These are phyloP conservation scores for Drosophila navojoa DNA, from an alignment of 1,140 invertebrate species.

Conservation along the genomic window DNA sequence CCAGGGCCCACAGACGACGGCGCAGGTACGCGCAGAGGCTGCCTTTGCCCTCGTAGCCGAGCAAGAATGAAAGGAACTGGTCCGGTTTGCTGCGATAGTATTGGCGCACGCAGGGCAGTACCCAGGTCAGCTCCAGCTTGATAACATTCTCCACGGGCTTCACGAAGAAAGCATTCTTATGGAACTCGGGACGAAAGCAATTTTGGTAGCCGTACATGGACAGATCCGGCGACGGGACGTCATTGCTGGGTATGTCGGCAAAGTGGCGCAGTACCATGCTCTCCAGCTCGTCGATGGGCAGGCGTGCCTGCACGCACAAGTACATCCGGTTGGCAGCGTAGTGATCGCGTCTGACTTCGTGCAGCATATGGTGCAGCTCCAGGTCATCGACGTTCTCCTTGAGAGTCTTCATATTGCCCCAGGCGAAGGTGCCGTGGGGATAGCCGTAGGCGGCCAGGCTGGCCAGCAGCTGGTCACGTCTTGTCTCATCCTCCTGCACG, in stretches of 20 bases:
- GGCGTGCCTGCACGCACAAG: constrained; percentile 91
- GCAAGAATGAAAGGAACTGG: constrained; percentile 91
- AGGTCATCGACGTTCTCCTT: constrained; percentile 88
- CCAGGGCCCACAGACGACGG: constrained; percentile 93
- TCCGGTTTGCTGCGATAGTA: constrained; percentile 91
- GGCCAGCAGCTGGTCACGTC: constrained; percentile 89
- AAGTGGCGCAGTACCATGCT: constrained; percentile 87
- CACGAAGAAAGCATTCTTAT: constrained; percentile 89
- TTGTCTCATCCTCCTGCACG: constrained; percentile 69
- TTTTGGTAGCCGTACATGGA: constrained; percentile 77
- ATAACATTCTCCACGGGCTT: constrained; percentile 89
- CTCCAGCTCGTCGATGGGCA: constrained; percentile 90
- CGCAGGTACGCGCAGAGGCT: constrained; percentile 93
- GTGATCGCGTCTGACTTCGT: constrained; percentile 91
- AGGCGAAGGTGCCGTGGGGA: constrained; percentile 92
- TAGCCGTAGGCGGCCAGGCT: constrained; percentile 88
- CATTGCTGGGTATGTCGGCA: constrained; percentile 87
- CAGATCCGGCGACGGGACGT: constrained; percentile 87
- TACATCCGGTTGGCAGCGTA: constrained; percentile 96
- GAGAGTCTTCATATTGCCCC: constrained; percentile 93
- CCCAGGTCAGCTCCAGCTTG: constrained; percentile 91
- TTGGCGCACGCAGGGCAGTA: constrained; percentile 88
- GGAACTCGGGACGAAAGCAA: constrained; percentile 88
- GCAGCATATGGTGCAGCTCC: constrained; percentile 87
- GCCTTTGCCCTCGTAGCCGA: constrained; percentile 95